Evolutionary conservation across 2,797 vertebrate species (phyloP).

Genomic region (Percopsis omiscomaycus): DNA sequence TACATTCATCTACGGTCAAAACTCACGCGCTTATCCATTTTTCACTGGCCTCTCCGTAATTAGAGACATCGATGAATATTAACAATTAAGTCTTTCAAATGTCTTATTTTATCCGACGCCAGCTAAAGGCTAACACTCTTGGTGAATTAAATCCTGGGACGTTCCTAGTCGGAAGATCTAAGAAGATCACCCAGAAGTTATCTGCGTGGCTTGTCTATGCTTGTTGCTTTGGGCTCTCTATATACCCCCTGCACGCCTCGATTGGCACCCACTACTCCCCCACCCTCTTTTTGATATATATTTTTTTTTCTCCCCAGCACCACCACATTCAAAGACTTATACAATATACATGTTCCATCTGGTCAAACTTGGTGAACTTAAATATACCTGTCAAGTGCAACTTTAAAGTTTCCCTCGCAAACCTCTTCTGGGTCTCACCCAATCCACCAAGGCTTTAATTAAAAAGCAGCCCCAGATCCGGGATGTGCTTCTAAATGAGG

Average conservation of each 20-base stretch:
- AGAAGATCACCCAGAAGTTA: conserved; percentile 60
- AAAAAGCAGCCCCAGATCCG: conserved; percentile 76
- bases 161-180: conserved; percentile 65
- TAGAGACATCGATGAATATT: conserved; percentile 77
- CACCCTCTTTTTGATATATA: conserved; percentile 71
- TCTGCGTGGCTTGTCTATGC: conserved; percentile 50
- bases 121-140: conserved; percentile 61
- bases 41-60: conserved; percentile 67
- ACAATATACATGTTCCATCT: conserved; percentile 81
- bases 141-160: conserved; percentile 59
- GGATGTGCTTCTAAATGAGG: conserved; percentile 76
- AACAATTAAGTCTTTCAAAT: conserved; percentile 74
- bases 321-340: conserved; percentile 75
- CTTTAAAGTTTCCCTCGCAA: conserved; percentile 73
- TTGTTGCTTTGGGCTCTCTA: conserved; percentile 50
- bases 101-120: conserved; percentile 72
- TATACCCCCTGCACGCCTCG: conserved; percentile 39
- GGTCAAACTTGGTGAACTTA: conserved; percentile 80
- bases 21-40: conserved; percentile 58
- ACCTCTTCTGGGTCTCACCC: conserved; percentile 66
- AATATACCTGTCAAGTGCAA: conserved; percentile 82
- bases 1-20: conserved; percentile 44
- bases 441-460: conserved; percentile 82
- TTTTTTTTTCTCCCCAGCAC: conserved; percentile 46
- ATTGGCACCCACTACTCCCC: conserved; percentile 53